Evolutionary conservation across 2,113 vertebrate genomes (phyloP), one percentile per base, ranked within the genome.

Genomic region (Trichechus manatus): DNA sequence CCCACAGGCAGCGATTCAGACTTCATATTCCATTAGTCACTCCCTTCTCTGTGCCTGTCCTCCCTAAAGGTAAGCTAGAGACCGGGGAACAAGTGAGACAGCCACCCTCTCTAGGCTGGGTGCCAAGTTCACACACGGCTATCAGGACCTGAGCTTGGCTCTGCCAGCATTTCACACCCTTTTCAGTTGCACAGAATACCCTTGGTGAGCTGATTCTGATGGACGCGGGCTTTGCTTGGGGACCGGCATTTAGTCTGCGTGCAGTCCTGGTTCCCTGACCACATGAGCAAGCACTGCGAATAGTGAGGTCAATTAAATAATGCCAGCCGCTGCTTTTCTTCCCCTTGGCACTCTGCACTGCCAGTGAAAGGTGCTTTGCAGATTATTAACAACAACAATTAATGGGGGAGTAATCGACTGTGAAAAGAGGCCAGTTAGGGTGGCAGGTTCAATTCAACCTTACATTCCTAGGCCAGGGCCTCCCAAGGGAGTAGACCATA

Each of bases 331-430:
- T 15, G 36, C 91, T 89, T 87, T 75, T 82, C 87, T 89, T 90
- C 47, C 79, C 66, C 86, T 50, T 2, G 59, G 92, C 0, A 1
- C 81, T 81, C 4, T 1, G 86, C 68, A 25, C 68, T 61, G 84
- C 87, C 68, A 53, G 70, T 1, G 56, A 81, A 95, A 97, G 77
- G 72, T 84, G 59, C 74, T 89, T 86, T 82, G 77, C n/a, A 89
- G 91, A 88, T 96, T 96, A 92, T 89, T 93, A 97, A 90, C 91
- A 96, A 68, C 63, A 91, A 42, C 97, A 95, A 91, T 96, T 97
- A 97, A 93, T 82, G 64, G 59, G 64, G 56, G 44, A 93, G 92
- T 92, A 96, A 96, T 89, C 6, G 81, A 59, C 90, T 92, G 66
- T 95, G 90, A 93, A 93, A 94, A 47, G 95, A 89, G 77, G 91